phyloP scores from a whole-genome alignment of 2,113 vertebrate species.

The human region GRCh38 chr15:92627001-92627500 shows the following conservation, averaged over 20 bases:
- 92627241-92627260: constrained; percentile 90
- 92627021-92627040: no score
- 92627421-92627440: neutral
- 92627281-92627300: constrained; percentile 90
- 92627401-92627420: constrained; percentile 87
- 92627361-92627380: constrained; percentile 87
- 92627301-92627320: constrained; percentile 92
- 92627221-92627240: constrained; percentile 92
- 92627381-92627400: constrained; percentile 89
- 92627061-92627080: neutral
- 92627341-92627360: constrained; percentile 90
- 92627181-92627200: constrained; percentile 91
- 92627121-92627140: constrained; percentile 90
- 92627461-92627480: neutral
- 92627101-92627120: constrained; percentile 89
- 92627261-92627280: constrained; percentile 91
- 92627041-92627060: no score
- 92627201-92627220: constrained; percentile 88
- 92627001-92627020: no score
- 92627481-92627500: neutral
- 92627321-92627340: constrained; percentile 90
- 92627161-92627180: constrained; percentile 89
- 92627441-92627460: neutral
- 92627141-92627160: constrained; percentile 92
- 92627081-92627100: constrained; percentile 87